Conservation (phyloP, 2,113 vertebrate species). For the Atrichornis clamosus region DNA sequence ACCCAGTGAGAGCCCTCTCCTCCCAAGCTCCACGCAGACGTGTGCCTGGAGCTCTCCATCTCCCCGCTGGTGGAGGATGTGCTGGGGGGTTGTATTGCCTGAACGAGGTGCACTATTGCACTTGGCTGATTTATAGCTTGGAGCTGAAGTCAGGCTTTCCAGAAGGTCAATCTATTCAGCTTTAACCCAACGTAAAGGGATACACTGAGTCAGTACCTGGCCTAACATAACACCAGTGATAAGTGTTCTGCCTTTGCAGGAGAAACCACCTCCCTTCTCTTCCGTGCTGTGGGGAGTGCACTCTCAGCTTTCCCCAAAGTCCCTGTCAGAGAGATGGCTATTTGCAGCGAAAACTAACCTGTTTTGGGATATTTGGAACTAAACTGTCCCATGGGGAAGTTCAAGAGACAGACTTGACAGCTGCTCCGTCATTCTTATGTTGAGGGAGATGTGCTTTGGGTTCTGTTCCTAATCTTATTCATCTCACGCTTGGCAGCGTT, state of each 20-base stretch:
- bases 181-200: neutral
- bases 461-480: neutral
- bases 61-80: neutral
- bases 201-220: neutral
- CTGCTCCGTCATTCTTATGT: neutral
- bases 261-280: neutral
- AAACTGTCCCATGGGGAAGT: neutral
- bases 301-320: neutral
- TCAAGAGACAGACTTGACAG: slow-evolving; percentile 4
- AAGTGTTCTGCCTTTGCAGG: neutral
- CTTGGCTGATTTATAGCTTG: neutral
- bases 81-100: neutral
- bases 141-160: neutral
- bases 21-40: accelerated
- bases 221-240: neutral
- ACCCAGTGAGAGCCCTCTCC: neutral
- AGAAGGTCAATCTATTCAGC: neutral
- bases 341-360: neutral
- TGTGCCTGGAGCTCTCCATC: neutral
- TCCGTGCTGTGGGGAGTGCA: neutral
- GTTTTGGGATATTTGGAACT: neutral
- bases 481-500: neutral
- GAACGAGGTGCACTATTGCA: accelerated
- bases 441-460: neutral
- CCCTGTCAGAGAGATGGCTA: neutral